Evolutionary conservation across 2,113 vertebrate species (phyloP).

Genomic region (Chamaea fasciata): DNA sequence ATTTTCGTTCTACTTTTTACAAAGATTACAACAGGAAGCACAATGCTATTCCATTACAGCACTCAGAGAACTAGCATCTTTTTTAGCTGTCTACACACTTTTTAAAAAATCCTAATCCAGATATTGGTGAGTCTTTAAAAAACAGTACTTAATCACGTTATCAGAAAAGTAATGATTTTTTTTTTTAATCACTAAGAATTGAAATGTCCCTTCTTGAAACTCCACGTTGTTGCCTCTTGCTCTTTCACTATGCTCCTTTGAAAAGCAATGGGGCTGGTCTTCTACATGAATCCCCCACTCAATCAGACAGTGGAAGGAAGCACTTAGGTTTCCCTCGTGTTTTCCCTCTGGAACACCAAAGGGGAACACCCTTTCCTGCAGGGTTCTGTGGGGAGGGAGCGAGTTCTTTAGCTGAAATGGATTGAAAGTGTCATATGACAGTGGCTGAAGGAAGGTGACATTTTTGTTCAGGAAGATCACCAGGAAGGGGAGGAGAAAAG

Average conservation of each 20-base stretch:
- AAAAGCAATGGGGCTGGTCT: background rate
- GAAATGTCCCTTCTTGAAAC: background rate
- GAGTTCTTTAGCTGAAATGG: background rate
- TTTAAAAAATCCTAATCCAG: background rate
- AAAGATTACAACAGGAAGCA: background rate
- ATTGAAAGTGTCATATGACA: background rate
- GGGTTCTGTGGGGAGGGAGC: background rate
- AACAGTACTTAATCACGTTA: background rate
- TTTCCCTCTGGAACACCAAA: background rate
- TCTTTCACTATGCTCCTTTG: background rate
- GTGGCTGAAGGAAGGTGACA: background rate
- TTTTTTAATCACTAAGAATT: background rate
- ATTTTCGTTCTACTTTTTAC: background rate
- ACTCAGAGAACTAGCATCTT: background rate
- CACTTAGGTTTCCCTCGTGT: background rate
- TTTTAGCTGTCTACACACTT: background rate
- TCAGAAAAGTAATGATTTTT: background rate
- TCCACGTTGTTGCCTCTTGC: background rate
- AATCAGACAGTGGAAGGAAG: background rate
- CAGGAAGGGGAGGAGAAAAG: background rate
- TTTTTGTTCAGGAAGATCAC: background rate
- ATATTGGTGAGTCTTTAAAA: background rate
- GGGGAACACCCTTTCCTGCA: background rate
- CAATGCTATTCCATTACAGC: background rate
- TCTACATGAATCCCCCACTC: background rate